These are phyloP conservation scores for Mythimna vitellina DNA, from an alignment of 2,888 invertebrate species.

Conservation along the genomic window DNA sequence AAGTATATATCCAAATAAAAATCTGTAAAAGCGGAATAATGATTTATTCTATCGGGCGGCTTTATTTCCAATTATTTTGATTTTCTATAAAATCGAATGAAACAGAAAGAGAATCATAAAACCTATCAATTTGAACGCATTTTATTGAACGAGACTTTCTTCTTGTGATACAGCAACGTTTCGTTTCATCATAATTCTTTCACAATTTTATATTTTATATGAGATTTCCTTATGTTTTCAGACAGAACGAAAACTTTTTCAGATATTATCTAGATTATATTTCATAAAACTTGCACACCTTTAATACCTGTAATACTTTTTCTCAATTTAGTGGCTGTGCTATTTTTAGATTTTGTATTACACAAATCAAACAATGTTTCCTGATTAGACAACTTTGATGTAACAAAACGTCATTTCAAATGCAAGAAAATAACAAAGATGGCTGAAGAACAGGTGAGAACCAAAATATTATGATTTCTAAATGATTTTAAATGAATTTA, in stretches of 20 bases:
- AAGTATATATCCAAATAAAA: too few relatives aligned
- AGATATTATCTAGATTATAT: neutral
- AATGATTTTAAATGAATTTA: conserved; percentile 81
- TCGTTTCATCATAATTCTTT: conserved; percentile 14
- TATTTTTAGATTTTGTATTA: neutral
- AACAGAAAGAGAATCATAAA: neutral
- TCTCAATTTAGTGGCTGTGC: neutral
- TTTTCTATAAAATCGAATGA: too few relatives aligned
- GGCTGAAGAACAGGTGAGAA: conserved; percentile 95
- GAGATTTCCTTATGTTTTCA: neutral
- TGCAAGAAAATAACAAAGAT: conserved; percentile 92
- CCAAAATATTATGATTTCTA: conserved; percentile 85
- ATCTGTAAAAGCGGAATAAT: too few relatives aligned
- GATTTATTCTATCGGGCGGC: too few relatives aligned
- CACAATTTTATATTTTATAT: neutral
- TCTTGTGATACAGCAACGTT: conserved; percentile 20
- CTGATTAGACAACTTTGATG: conserved; percentile 47
- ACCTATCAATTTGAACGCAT: conserved; percentile 35
- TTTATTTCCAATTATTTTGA: too few relatives aligned
- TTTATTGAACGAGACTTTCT: conserved; percentile 29
- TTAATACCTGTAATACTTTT: neutral
- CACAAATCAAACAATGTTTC: conserved; percentile 19
- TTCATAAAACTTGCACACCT: neutral
- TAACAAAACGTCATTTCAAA: conserved; percentile 84
- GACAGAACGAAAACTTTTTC: neutral